These are phyloP conservation scores for Pollenia griseotomentosa DNA, from an alignment of 2,888 invertebrate genomes.

Conservation along the genomic window DNA sequence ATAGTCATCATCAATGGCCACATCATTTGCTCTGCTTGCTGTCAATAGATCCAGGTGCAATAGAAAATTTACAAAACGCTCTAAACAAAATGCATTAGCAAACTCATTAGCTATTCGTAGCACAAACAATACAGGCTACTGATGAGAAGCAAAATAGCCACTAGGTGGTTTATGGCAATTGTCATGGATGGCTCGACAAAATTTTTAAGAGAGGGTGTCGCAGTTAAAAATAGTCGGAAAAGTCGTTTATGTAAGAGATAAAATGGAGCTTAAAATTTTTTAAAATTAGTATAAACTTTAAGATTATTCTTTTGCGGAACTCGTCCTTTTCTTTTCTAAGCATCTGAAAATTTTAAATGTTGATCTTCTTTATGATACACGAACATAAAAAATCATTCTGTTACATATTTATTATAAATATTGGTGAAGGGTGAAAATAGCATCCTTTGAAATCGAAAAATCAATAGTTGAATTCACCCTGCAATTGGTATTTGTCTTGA, in stretches of 20 bases:
- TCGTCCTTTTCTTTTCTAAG: background rate
- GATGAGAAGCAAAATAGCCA: constrained; percentile 61
- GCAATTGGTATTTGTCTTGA: too few species aligned
- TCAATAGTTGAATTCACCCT: too few species aligned
- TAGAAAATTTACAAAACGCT: constrained; percentile 59
- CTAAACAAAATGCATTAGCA: constrained; percentile 63
- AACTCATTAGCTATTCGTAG: constrained; percentile 72
- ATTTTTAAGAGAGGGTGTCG: background rate
- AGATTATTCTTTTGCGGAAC: background rate
- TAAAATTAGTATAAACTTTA: background rate
- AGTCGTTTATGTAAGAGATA: too few species aligned
- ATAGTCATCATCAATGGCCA: constrained; percentile 49
- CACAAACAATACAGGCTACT: constrained; percentile 70
- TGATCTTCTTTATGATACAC: background rate
- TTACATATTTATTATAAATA: background rate
- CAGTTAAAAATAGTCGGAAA: background rate
- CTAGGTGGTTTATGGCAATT: background rate
- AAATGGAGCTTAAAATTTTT: too few species aligned
- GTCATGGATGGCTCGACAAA: background rate
- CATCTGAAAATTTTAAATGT: background rate
- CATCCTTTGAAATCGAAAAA: background rate
- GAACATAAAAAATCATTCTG: background rate
- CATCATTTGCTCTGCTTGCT: constrained; percentile 66
- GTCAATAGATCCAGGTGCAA: constrained; percentile 70
- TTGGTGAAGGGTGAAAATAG: background rate